phyloP scores from a whole-genome alignment of 1,140 invertebrate species.

The Drosophila rufa region DNA sequence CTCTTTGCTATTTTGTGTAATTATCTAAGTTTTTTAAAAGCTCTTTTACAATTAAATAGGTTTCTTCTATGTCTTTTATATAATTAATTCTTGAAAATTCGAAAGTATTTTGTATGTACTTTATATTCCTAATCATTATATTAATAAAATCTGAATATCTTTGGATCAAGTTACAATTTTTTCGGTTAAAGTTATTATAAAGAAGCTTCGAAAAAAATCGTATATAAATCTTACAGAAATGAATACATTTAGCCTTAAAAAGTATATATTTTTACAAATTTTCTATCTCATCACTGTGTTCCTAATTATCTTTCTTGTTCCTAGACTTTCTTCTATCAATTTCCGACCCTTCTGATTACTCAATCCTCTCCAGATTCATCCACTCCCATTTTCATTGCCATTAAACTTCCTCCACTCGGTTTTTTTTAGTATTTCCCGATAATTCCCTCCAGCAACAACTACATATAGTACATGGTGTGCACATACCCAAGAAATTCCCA shows the following conservation, averaged over 20 bases:
- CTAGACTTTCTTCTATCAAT: constrained; percentile 15
- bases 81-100: no score
- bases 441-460: constrained; percentile 9
- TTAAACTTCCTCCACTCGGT: constrained; percentile 14
- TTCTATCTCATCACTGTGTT: background rate
- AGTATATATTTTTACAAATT: background rate
- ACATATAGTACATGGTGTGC: constrained; percentile 15
- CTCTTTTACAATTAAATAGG: no score
- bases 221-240: background rate
- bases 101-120: no score
- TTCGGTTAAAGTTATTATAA: no score
- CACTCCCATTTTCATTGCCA: constrained; percentile 21
- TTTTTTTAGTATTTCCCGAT: constrained; percentile 23
- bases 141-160: no score
- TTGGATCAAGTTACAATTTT: no score
- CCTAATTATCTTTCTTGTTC: background rate
- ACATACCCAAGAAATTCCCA: constrained; percentile 30
- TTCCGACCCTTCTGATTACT: constrained; percentile 23
- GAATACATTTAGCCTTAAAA: background rate
- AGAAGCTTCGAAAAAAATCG: no score
- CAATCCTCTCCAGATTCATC: constrained; percentile 6
- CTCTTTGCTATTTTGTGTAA: no score
- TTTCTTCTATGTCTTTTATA: no score
- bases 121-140: no score
- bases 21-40: no score